A percentile compares a stretch with the other conserved stretches of the same genome.
Conservation (phyloP, 1,140 invertebrate genomes). For the Dinoponera quadriceps region DNA sequence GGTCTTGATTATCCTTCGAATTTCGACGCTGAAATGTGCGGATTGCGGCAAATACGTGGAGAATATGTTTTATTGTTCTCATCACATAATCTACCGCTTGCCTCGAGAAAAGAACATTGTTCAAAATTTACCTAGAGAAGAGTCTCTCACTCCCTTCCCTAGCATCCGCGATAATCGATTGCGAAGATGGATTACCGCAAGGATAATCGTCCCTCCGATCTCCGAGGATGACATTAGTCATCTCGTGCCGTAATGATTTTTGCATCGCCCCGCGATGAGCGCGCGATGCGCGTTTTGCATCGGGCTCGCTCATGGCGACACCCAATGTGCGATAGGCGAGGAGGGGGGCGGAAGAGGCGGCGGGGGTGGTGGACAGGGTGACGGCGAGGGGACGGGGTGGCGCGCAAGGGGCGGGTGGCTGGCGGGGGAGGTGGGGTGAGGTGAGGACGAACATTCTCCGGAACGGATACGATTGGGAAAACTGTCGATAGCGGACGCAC, state of each 20-base stretch:
- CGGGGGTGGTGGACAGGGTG: too few species aligned
- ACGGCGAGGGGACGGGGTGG: background rate
- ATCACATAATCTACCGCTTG: too few species aligned
- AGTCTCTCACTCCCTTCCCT: background rate
- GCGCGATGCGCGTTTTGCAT: conserved; percentile 20
- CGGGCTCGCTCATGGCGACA: conserved; percentile 46
- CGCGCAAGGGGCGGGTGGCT: background rate
- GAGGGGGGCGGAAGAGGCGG: background rate
- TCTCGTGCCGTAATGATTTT: conserved; percentile 38
- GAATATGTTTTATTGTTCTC: too few species aligned
- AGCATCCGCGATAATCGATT: background rate
- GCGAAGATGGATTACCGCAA: background rate
- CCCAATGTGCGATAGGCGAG: conserved; percentile 27
- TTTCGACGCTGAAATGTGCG: too few species aligned
- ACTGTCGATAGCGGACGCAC: conserved; percentile 55
- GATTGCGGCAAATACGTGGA: too few species aligned
- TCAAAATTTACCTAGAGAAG: background rate
- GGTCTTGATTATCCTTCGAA: too few species aligned
- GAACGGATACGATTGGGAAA: conserved; percentile 62
- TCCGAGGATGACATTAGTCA: background rate
- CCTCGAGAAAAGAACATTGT: background rate
- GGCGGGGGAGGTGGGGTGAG: too few species aligned
- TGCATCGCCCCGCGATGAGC: conserved; percentile 23
- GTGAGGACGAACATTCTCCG: conserved; percentile 29
- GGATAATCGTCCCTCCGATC: conserved; percentile 5